Percentiles rank a stretch among this genome's conserved stretches.
Conservation (phyloP, 2,113 vertebrate species). For the Ascaphus truei region DNA sequence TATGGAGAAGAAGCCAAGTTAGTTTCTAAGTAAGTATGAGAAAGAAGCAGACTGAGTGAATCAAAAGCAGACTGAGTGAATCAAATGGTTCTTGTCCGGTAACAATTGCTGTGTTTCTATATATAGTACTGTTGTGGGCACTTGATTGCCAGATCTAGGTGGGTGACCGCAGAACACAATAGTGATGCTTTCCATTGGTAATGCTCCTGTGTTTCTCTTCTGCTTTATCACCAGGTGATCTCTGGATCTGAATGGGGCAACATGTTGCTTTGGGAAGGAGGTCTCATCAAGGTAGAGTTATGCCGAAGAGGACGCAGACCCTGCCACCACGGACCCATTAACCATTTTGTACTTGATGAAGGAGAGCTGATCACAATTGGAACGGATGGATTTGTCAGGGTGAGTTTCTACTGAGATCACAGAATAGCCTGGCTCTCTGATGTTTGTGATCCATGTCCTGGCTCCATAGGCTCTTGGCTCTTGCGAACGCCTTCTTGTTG, state of each 20-base stretch:
- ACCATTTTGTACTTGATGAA: slow-evolving; percentile 80
- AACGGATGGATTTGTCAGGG: slow-evolving; percentile 80
- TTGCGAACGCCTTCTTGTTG: no score
- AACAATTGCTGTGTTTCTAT: no score
- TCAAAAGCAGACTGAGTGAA: no score
- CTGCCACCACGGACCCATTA: slow-evolving; percentile 77
- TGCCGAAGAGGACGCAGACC: slow-evolving; percentile 56
- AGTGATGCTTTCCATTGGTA: no score
- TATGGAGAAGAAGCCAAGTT: no score
- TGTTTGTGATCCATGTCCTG: not conserved
- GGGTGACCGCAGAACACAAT: no score
- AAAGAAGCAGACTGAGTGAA: no score
- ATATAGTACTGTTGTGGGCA: no score
- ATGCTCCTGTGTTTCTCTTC: slow-evolving; percentile 8
- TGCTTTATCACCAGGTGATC: slow-evolving; percentile 69
- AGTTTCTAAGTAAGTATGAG: no score
- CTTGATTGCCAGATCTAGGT: no score
- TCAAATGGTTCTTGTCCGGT: no score
- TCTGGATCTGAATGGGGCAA: slow-evolving; percentile 94
- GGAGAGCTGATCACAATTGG: slow-evolving; percentile 82
- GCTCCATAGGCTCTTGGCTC: no score
- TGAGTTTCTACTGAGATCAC: slow-evolving; percentile 51
- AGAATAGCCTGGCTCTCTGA: not conserved
- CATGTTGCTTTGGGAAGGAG: slow-evolving; percentile 87
- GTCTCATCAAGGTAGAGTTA: slow-evolving; percentile 84